Conservation (phyloP, 2,113 vertebrate species). For the Barnardius zonarius region DNA sequence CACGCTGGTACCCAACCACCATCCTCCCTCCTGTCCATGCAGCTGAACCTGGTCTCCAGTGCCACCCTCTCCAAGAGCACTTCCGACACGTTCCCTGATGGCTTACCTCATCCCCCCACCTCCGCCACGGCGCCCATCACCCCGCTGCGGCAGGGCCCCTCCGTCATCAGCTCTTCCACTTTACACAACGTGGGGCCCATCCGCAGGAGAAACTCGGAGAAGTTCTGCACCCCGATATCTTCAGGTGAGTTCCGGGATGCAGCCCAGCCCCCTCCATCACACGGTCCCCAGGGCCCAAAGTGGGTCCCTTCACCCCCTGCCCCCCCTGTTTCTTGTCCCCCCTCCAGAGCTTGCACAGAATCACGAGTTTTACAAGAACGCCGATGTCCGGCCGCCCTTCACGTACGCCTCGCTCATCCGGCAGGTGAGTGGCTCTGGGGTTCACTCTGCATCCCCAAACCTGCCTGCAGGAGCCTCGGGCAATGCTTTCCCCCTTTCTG, state of each 20-base stretch:
- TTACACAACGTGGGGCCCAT: slow-evolving; percentile 88
- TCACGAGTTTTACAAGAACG: slow-evolving; percentile 99
- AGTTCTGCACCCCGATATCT: slow-evolving; percentile 98
- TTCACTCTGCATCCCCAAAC: neutral
- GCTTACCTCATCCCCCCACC: slow-evolving; percentile 95
- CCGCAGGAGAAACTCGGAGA: slow-evolving; percentile 95
- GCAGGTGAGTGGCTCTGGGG: slow-evolving; percentile 81
- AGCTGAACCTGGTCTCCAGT: slow-evolving; percentile 91
- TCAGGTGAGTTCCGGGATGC: slow-evolving; percentile 78
- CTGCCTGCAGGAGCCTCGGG: fast-evolving
- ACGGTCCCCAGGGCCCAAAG: fast-evolving
- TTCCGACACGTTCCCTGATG: slow-evolving; percentile 89
- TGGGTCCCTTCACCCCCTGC: neutral
- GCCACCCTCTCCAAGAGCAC: slow-evolving; percentile 91
- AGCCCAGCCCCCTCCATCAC: fast-evolving
- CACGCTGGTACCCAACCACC: neutral
- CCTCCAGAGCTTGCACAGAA: slow-evolving; percentile 97
- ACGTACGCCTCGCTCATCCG: slow-evolving; percentile 98
- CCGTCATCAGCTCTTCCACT: slow-evolving; percentile 95
- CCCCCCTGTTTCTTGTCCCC: fast-evolving
- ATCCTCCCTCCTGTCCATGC: neutral
- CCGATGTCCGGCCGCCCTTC: slow-evolving; percentile 96
- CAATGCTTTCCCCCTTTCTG: neutral
- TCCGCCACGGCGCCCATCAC: slow-evolving; percentile 95
- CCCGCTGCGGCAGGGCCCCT: slow-evolving; percentile 91